These are phyloP conservation scores for Oceanodroma tethys DNA, from an alignment of 2,113 vertebrate genomes.

Conservation along the genomic window DNA sequence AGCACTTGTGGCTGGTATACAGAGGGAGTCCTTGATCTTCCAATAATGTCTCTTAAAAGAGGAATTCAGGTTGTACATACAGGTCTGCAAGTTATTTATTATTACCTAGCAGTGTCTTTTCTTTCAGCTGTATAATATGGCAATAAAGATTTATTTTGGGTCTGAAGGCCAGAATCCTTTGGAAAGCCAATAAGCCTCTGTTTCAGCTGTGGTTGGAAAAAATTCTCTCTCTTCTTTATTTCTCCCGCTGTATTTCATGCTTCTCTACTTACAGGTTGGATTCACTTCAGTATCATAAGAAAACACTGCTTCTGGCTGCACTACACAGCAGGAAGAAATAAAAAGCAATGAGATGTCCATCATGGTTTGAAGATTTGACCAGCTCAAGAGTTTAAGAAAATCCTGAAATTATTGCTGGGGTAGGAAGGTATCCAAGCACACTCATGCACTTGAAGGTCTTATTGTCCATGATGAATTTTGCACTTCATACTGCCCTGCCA, in stretches of 20 bases:
- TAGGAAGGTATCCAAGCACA: background rate
- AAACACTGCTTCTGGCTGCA: background rate
- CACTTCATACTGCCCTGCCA: background rate
- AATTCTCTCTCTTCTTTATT: background rate
- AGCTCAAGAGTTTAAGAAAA: background rate
- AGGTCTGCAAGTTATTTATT: background rate
- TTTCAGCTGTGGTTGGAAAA: background rate
- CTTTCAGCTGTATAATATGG: background rate
- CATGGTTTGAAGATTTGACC: background rate
- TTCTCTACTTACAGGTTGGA: background rate
- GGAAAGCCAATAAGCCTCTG: background rate
- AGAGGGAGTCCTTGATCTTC: background rate
- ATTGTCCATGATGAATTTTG: background rate
- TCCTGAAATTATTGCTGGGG: background rate
- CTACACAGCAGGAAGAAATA: background rate
- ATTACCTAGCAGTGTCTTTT: background rate
- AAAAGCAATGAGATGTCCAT: background rate
- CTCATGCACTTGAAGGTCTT: background rate
- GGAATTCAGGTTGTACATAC: background rate
- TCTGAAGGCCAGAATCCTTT: background rate
- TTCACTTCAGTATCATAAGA: background rate
- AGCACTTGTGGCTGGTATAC: background rate
- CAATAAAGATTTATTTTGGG: background rate
- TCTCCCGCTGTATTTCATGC: background rate
- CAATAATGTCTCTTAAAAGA: background rate